A percentile compares a stretch with the other conserved stretches of the same genome.
Conservation (phyloP, 53 echinoderm and acorn worm species). For the Stichopus horrens region DNA sequence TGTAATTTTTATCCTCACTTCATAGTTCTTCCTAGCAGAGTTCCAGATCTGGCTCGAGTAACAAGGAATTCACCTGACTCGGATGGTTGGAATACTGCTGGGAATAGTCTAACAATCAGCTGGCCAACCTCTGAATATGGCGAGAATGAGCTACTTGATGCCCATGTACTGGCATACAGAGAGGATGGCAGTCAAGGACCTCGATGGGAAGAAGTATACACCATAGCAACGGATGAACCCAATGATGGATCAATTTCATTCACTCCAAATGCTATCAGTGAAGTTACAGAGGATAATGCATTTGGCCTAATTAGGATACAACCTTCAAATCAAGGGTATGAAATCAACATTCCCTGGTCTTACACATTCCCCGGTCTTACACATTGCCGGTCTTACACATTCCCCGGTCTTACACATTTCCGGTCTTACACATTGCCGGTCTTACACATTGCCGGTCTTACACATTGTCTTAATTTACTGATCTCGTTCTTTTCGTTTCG, state of each 20-base stretch:
- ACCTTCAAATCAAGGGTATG: constrained; percentile 30
- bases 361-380: too few species aligned
- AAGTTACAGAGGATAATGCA: constrained; percentile 63
- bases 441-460: too few species aligned
- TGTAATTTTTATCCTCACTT: background rate
- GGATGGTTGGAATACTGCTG: constrained; percentile 52
- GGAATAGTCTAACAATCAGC: constrained; percentile 45
- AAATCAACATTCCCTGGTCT: background rate
- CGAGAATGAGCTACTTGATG: constrained; percentile 32
- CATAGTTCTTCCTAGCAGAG: constrained; percentile 11
- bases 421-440: too few species aligned
- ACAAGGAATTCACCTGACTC: constrained; percentile 36
- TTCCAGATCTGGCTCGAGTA: constrained; percentile 16
- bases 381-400: too few species aligned
- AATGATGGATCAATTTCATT: constrained; percentile 60
- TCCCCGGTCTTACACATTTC: too few species aligned
- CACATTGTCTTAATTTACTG: too few species aligned
- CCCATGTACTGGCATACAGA: constrained; percentile 55
- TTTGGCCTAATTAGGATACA: constrained; percentile 71
- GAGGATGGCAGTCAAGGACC: constrained; percentile 56
- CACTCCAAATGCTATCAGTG: constrained; percentile 41
- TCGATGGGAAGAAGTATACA: constrained; percentile 30
- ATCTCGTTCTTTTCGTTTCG: too few species aligned
- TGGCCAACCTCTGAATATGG: constrained; percentile 52
- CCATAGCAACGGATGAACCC: constrained; percentile 35